These are phyloP conservation scores for Datnioides undecimradiatus DNA, from an alignment of 2,113 vertebrate species.

Conservation along the genomic window DNA sequence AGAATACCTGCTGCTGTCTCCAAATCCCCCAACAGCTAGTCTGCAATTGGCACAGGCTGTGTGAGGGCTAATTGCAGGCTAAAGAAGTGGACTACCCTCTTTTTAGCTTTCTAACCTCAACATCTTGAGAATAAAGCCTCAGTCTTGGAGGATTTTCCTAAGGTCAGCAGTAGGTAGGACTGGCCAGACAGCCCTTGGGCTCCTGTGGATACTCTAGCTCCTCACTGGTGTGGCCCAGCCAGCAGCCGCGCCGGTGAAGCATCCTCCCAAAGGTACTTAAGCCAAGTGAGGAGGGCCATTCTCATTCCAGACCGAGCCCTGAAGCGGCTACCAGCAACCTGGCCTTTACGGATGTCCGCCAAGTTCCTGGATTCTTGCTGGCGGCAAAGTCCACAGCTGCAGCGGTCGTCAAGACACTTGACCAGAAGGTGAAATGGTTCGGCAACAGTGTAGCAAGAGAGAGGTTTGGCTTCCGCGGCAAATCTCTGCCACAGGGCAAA, in stretches of 20 bases:
- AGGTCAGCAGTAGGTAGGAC: not conserved
- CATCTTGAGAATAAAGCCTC: not conserved
- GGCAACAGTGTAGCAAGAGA: not conserved
- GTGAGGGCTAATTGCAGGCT: conserved; percentile 37
- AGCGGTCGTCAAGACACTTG: conserved; percentile 13
- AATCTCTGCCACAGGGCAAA: not conserved
- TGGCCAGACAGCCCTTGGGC: not conserved
- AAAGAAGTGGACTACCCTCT: not conserved
- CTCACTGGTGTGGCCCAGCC: conserved; percentile 10
- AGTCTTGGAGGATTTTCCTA: conserved; percentile 1
- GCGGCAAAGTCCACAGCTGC: not conserved
- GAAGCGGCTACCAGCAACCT: not conserved
- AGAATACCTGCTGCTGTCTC: conserved; percentile 6
- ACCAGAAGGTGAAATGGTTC: conserved; percentile 21
- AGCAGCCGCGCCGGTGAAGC: conserved; percentile 14
- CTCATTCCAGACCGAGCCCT: not conserved
- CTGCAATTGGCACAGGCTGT: conserved; percentile 34
- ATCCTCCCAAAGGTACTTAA: conserved; percentile 27
- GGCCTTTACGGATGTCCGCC: conserved; percentile 20
- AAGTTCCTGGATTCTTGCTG: conserved; percentile 18
- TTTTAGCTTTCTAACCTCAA: conserved; percentile 19
- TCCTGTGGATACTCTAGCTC: not conserved
- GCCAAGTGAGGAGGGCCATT: not conserved
- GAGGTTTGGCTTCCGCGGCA: not conserved
- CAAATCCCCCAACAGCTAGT: conserved; percentile 20